Evolutionary conservation across 2,888 invertebrate genomes (phyloP).

Genomic region (Drosophila prostipennis): DNA sequence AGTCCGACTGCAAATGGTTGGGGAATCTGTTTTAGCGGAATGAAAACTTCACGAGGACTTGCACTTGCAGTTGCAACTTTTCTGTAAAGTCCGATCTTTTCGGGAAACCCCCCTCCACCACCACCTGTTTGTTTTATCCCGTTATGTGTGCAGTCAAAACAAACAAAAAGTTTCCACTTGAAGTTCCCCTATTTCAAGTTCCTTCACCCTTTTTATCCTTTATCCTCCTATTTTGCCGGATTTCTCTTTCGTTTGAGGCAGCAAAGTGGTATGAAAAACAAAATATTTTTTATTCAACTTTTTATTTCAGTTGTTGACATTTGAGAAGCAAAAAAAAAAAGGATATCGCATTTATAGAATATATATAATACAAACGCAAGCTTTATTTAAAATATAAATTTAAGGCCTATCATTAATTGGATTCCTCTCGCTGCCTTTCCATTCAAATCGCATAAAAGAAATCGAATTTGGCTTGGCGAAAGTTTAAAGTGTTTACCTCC

Average conservation of each 20-base stretch:
- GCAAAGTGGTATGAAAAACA: constrained; percentile 1
- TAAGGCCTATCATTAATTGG: no score
- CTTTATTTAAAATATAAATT: no score
- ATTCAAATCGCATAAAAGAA: no score
- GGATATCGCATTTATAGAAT: no score
- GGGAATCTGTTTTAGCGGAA: constrained; percentile 46
- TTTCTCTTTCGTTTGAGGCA: background rate
- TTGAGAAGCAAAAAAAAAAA: background rate
- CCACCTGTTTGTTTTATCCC: constrained; percentile 10
- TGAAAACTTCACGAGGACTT: constrained; percentile 40
- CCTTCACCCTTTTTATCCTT: background rate
- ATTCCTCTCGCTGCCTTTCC: no score
- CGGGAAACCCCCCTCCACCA: background rate
- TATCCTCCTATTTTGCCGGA: background rate
- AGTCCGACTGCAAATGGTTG: constrained; percentile 22
- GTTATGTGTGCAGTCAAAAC: constrained; percentile 35
- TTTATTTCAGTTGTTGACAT: background rate
- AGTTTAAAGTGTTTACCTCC: background rate
- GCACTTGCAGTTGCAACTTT: constrained; percentile 34
- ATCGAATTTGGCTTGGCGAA: background rate
- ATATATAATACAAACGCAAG: no score
- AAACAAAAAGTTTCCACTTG: constrained; percentile 34
- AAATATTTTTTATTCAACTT: constrained; percentile 16
- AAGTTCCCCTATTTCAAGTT: constrained; percentile 18
- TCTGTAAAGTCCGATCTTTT: constrained; percentile 11